Conservation (phyloP, 1,140 invertebrate species). For the Hetaerina americana region DNA sequence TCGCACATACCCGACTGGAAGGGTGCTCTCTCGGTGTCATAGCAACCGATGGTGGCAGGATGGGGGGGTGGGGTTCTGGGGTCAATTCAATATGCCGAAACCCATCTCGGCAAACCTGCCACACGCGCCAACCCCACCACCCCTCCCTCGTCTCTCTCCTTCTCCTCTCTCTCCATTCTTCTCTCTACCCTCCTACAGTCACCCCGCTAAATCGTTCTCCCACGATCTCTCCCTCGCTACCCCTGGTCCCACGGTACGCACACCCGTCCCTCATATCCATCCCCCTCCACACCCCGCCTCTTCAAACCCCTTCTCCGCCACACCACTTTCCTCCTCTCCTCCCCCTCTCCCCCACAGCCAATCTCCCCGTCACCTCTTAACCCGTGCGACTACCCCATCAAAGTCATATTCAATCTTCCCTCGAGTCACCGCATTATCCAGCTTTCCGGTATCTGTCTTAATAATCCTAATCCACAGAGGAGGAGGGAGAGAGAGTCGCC, state of each 20-base stretch:
- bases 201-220: no score
- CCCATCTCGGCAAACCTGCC: not conserved
- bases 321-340: not conserved
- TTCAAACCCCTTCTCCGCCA: no score
- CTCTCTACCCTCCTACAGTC: not conserved
- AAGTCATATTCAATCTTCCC: not conserved
- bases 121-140: no score
- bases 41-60: not conserved
- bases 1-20: no score
- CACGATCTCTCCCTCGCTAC: no score
- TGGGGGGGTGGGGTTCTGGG: not conserved
- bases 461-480: not conserved
- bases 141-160: not conserved
- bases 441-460: not conserved
- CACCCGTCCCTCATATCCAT: no score
- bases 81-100: not conserved
- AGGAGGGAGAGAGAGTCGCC: no score
- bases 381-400: not conserved
- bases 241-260: no score
- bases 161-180: not conserved
- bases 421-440: not conserved
- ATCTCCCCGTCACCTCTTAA: not conserved
- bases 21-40: no score
- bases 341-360: not conserved
- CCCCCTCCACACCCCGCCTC: not conserved